phyloP scores from a whole-genome alignment of 1,140 invertebrate genomes.

The Thereuonema tuberculata region DNA sequence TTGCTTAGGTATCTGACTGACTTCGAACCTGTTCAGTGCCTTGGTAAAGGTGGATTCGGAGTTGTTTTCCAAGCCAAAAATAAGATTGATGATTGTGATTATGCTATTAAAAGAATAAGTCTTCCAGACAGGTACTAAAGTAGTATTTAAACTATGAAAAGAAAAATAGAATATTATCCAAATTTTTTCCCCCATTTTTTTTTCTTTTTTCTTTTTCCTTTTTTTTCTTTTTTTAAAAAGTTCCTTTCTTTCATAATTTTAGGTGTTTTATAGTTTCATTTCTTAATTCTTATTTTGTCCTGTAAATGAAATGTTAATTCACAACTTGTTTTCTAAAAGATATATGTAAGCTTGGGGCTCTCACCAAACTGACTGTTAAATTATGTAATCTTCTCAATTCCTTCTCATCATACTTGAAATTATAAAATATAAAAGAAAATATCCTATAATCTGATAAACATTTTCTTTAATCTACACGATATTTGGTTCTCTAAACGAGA shows the following conservation, averaged over 20 bases:
- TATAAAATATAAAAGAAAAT: no score
- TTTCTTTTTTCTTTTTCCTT: no score
- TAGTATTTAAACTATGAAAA: not conserved
- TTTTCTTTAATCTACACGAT: no score
- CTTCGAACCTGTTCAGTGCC: constrained; percentile 65
- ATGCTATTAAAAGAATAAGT: constrained; percentile 88
- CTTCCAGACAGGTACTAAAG: constrained; percentile 59
- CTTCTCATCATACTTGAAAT: no score
- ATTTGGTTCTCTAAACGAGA: no score
- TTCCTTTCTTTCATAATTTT: not conserved
- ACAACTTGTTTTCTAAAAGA: no score
- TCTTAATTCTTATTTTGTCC: not conserved
- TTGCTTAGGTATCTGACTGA: constrained; percentile 62
- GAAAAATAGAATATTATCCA: no score
- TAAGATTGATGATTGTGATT: constrained; percentile 84
- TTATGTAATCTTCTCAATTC: no score
- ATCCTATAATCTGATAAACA: no score
- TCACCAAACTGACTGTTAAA: no score
- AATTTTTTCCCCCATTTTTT: no score
- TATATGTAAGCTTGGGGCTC: no score
- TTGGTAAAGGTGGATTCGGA: constrained; percentile 92
- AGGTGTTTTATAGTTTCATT: not conserved
- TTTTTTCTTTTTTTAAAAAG: not conserved
- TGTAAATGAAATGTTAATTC: not conserved
- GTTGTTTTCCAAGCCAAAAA: constrained; percentile 92